Evolutionary conservation across 2,888 invertebrate genomes (phyloP).

Genomic region (Oligia latruncula): DNA sequence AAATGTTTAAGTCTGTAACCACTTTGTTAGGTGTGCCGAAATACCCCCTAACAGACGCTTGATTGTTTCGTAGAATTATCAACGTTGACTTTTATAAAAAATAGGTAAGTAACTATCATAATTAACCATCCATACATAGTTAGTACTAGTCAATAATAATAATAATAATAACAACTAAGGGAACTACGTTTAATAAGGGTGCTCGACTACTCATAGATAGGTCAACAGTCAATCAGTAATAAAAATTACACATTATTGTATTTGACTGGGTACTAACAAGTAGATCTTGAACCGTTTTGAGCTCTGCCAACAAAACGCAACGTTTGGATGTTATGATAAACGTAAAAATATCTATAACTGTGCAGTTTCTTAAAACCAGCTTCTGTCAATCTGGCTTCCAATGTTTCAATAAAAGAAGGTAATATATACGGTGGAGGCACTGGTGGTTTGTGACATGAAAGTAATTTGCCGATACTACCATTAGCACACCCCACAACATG

Average conservation of each 20-base stretch:
- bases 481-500: slow-evolving; percentile 21
- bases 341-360: slow-evolving; percentile 17
- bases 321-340: slow-evolving; percentile 7
- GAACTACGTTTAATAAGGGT: slow-evolving; percentile 37
- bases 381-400: slow-evolving; percentile 25
- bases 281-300: slow-evolving; percentile 20
- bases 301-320: slow-evolving; percentile 10
- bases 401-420: slow-evolving; percentile 19
- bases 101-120: background rate
- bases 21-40: slow-evolving; percentile 23
- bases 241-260: slow-evolving; percentile 51
- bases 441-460: slow-evolving; percentile 60
- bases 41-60: slow-evolving; percentile 25
- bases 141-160: background rate
- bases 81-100: slow-evolving; percentile 14
- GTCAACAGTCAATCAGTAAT: slow-evolving; percentile 44
- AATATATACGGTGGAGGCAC: slow-evolving; percentile 10
- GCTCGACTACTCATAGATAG: slow-evolving; percentile 23
- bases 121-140: slow-evolving; percentile 16
- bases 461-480: slow-evolving; percentile 67
- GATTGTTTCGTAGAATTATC: slow-evolving; percentile 11
- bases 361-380: slow-evolving; percentile 10
- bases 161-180: slow-evolving; percentile 6
- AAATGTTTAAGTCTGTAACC: slow-evolving; percentile 48
- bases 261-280: slow-evolving; percentile 38